Conservation (phyloP, 2,113 vertebrate species). For the Nothoprocta perdicaria region DNA sequence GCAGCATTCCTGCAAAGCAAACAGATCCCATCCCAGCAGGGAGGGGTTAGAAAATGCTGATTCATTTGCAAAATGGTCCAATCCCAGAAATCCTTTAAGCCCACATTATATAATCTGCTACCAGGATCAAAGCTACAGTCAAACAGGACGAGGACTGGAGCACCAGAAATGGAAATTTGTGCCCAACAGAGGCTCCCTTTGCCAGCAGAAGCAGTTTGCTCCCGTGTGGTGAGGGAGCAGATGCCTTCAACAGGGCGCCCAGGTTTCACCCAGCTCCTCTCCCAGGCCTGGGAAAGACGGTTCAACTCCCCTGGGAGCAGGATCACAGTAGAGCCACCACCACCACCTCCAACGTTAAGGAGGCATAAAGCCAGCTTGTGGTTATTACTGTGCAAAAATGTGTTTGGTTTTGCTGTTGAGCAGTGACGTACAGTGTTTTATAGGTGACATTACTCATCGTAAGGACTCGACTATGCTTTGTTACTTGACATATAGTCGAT, state of each 20-base stretch:
- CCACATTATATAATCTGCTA: neutral
- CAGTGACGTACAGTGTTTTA: neutral
- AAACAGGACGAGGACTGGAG: neutral
- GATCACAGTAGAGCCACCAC: neutral
- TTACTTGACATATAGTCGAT: neutral
- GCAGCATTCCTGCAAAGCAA: conserved; percentile 27
- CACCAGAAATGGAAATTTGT: accelerated
- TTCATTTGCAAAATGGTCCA: conserved; percentile 38
- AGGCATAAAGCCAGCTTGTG: neutral
- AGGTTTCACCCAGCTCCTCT: neutral
- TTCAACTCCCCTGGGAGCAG: accelerated
- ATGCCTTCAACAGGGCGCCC: accelerated
- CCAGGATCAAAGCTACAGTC: neutral
- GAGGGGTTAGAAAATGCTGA: conserved; percentile 55
- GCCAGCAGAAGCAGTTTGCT: neutral
- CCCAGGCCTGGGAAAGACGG: neutral
- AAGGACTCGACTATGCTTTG: neutral
- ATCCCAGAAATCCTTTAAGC: conserved; percentile 4
- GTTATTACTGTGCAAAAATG: neutral
- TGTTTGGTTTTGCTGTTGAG: conserved; percentile 17
- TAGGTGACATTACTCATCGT: neutral
- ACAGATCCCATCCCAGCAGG: conserved; percentile 64
- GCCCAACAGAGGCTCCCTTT: neutral
- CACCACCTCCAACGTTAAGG: neutral
- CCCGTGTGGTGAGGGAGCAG: accelerated